Percentiles rank a stretch among this genome's conserved stretches.
Conservation (phyloP, 2,797 vertebrate genomes). For the Ciconia nigra region DNA sequence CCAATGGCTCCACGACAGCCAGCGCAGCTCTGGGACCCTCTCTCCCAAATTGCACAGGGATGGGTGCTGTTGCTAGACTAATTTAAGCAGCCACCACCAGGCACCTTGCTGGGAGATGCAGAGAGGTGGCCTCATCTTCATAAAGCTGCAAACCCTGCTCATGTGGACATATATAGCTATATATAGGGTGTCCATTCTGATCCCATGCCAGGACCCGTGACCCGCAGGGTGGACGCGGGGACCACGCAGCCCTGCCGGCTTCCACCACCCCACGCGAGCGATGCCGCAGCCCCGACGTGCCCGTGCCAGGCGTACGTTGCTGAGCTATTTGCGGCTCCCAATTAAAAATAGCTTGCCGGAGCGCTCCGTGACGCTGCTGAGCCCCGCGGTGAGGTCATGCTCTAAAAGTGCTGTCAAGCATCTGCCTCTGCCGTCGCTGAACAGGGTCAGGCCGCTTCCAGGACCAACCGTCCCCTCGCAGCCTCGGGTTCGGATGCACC, state of each 20-base stretch:
- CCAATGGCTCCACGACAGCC: neutral
- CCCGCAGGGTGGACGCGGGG: accelerated
- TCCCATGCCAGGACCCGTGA: neutral
- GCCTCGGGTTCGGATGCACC: neutral
- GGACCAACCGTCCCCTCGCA: neutral
- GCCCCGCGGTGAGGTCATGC: neutral
- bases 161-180: accelerated
- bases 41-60: neutral
- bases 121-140: neutral
- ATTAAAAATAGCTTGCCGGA: neutral
- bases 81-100: neutral
- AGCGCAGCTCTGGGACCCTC: neutral
- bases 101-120: neutral
- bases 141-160: neutral
- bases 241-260: neutral
- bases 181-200: accelerated
- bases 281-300: accelerated
- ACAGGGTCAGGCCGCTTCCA: accelerated
- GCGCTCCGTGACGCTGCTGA: neutral
- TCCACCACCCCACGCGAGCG: accelerated
- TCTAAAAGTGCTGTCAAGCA: neutral
- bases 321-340: neutral
- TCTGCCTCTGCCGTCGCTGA: neutral
- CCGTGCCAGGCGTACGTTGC: accelerated
- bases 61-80: neutral